Conservation (phyloP, 2,113 vertebrate genomes). For the Numida meleagris region DNA sequence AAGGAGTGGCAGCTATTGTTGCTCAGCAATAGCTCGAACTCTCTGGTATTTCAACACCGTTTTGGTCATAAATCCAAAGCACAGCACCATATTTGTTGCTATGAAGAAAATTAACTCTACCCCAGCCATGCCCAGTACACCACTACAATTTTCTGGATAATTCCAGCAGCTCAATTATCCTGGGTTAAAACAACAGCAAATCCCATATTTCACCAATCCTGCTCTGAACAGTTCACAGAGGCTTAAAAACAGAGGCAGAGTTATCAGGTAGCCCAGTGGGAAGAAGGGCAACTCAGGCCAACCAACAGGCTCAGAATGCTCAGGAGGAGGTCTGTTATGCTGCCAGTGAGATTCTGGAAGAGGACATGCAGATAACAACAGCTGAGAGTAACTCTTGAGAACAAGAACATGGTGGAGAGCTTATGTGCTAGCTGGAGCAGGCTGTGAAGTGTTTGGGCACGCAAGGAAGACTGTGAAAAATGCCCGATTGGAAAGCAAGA, state of each 20-base stretch:
- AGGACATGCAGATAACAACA: background rate
- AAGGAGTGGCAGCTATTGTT: too few species aligned
- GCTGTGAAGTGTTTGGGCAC: background rate
- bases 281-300: background rate
- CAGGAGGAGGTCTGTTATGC: background rate
- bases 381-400: background rate
- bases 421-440: background rate
- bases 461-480: background rate
- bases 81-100: background rate
- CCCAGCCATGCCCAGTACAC: background rate
- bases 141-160: background rate
- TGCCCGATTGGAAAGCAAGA: background rate
- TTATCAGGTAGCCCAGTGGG: background rate
- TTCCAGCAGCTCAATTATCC: background rate
- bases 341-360: background rate
- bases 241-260: background rate
- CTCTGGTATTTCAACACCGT: background rate
- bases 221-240: background rate
- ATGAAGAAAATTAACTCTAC: background rate
- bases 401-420: background rate
- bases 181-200: background rate
- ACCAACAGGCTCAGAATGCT: background rate
- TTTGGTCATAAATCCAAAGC: background rate
- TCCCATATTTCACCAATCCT: background rate
- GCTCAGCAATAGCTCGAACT: background rate